Base-by-base conservation (phyloP, 1,140 invertebrate species). In the Drepana arcuata region DNA sequence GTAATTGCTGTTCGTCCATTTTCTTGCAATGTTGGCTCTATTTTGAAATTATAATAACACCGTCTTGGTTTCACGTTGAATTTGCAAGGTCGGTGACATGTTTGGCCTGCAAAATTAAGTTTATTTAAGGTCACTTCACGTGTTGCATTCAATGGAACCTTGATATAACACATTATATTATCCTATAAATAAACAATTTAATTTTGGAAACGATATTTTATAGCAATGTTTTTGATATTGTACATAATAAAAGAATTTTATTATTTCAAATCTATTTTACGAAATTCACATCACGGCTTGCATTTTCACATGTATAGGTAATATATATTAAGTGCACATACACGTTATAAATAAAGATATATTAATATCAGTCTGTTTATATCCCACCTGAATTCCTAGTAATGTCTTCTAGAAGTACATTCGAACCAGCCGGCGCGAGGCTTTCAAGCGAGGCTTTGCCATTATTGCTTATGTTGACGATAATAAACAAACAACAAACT, bases 41-140 rank as follows among this genome's bases (percentile, higher is more conserved):
- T 67, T 36, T 60, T 69, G 38, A 84, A 82, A 34, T 57, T 52
- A 33, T 73, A 84, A 21, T 59, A 33, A 36, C 83, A 84, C 18
- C 61, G 58, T 15, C 67, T 59, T 1, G 83, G 81, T 37, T 81
- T 82, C 27, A 77, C 78, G 33, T 83, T 83, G 48, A 80, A 80
- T 51, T 84, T 84, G 50, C 83, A 84, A 55, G 73, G 80, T 48
- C 81, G 61, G 14, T 67, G 52, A 33, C 83, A 84, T 26, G 70
- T 71, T 65, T 75, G 70, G 33, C 74, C 82, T 84, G 66, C 29
- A 66, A 67, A 47, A 33, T 28, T 26, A 3, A 24, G 13, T 31
- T 23, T 29, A 9, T 9, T 11, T 23, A 2, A 28, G 10, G 12
- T 14, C 5, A 11, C n/a, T n/a, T n/a, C n/a, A n/a, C n/a, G n/a